Evolutionary conservation across 2,888 invertebrate species (phyloP), one percentile per base, ranked within the genome.

Genomic region (Merodon equestris): DNA sequence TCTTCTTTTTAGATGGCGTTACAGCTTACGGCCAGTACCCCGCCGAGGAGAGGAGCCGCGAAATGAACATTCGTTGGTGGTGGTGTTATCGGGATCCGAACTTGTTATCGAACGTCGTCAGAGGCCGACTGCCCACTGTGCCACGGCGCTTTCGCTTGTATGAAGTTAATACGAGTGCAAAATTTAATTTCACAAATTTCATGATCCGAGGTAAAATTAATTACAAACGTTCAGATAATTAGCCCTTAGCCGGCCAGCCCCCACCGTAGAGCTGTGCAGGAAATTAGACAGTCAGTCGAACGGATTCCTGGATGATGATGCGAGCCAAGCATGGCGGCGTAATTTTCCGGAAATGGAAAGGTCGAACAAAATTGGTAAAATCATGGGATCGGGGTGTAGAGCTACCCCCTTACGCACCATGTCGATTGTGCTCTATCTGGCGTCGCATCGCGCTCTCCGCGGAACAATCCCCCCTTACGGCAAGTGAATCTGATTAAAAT

Each of bases 301-400:
- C 15, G 27, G 12, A 36, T 1, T 10, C 36, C n/a, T 40, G 42
- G 47, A 36, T n/a, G n/a, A n/a, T n/a, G n/a, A n/a, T n/a, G n/a
- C n/a, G n/a, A n/a, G 4, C 10, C 9, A 13, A n/a, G 18, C 45
- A 18, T 36, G 1, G 7, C 7, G 12, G 57, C 18, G 27, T 61
- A 68, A 73, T 77, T 73, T 73, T 61, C 63, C 61, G 67, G 63
- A 67, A 61, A 67, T 66, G 56, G 61, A 67, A 73, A 73, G 67
- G n/a, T n/a, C n/a, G n/a, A n/a, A n/a, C n/a, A n/a, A n/a, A n/a
- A 73, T 73, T 68, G 73, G 57, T 58, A 27, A 67, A 77, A 77
- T 77, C 77, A 77, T 67, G 73, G 57, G 38, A 73, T 73, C 57
- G 67, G 9, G 1, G 17, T 13, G 10, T 1, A 3, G 12, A 5